Conservation (phyloP, 2,797 vertebrate genomes). For the Spheniscus humboldti region DNA sequence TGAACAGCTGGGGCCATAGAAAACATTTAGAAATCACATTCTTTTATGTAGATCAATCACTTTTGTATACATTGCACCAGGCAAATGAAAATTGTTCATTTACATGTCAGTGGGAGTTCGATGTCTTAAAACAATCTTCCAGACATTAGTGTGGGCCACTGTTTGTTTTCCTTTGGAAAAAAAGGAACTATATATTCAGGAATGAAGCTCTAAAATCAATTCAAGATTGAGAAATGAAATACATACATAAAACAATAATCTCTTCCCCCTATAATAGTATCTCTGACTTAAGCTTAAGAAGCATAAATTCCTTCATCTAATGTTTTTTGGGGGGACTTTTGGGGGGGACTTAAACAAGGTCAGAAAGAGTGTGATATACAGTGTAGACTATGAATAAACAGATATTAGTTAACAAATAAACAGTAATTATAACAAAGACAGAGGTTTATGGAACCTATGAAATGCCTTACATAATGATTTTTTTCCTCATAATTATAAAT, state of each 20-base stretch:
- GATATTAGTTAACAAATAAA: background rate
- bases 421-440: background rate
- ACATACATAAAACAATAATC: background rate
- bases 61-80: slow-evolving; percentile 47
- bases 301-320: background rate
- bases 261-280: background rate
- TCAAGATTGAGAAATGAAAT: background rate
- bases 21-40: slow-evolving; percentile 24
- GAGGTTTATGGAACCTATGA: background rate
- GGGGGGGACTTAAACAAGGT: background rate
- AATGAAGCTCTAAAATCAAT: background rate
- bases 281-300: background rate
- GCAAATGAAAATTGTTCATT: slow-evolving; percentile 19
- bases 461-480: background rate
- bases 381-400: background rate
- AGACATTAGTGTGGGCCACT: background rate
- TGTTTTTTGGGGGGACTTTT: background rate
- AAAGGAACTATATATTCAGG: background rate
- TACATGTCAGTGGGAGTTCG: slow-evolving; percentile 37
- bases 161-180: background rate
- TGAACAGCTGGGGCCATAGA: slow-evolving; percentile 17
- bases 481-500: background rate
- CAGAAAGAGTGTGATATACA: background rate
- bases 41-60: background rate
- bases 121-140: slow-evolving; percentile 35